Conservation (phyloP, 2,797 vertebrate genomes). For the Rhinella marina region DNA sequence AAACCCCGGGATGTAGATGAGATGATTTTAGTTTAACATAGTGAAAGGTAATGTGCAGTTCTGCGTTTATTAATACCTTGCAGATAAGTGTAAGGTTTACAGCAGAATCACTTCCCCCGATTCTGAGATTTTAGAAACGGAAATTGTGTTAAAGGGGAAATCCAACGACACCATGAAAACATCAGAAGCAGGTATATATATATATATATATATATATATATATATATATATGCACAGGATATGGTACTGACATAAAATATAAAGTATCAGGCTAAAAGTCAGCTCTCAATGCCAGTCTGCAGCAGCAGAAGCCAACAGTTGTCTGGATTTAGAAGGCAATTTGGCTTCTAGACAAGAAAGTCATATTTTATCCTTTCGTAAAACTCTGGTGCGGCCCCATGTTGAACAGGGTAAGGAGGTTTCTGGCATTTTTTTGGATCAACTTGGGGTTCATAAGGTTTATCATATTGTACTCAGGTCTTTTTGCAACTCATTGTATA, state of each 20-base stretch:
- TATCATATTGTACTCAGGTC: no score
- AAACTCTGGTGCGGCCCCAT: not conserved
- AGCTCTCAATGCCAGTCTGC: not conserved
- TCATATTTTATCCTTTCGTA: no score
- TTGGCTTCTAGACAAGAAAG: not conserved
- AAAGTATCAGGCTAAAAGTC: not conserved
- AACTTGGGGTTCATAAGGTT: no score
- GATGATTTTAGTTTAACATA: not conserved
- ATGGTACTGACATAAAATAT: no score
- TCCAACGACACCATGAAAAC: not conserved
- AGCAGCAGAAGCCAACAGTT: not conserved
- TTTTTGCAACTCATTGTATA: no score
- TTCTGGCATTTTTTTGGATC: no score
- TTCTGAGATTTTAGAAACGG: not conserved
- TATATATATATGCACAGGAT: no score
- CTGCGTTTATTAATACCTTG: not conserved
- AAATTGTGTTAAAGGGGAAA: not conserved
- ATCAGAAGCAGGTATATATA: no score
- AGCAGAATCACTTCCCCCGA: no score
- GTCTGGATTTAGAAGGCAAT: not conserved
- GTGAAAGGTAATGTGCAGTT: not conserved
- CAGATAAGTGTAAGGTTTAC: not conserved
- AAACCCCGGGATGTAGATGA: not conserved
- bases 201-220: no score
- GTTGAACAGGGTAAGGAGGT: not conserved